These are phyloP conservation scores for Myoxocephalus aenaeus DNA, from an alignment of 2,797 vertebrate species.

Conservation along the genomic window DNA sequence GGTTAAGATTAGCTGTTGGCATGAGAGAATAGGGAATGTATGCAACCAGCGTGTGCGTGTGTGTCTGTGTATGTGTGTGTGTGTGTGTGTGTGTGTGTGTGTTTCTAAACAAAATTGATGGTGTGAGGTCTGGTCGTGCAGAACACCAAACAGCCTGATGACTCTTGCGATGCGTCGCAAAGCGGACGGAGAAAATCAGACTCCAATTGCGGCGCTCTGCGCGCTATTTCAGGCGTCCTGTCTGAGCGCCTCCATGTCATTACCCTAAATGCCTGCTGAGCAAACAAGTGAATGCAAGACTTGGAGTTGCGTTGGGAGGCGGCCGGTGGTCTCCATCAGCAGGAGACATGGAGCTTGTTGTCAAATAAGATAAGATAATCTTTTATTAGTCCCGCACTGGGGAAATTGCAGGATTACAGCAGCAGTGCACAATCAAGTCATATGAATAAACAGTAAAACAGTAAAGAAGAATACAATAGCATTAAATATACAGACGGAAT, in stretches of 20 bases:
- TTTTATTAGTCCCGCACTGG: no score
- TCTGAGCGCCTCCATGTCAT: slow-evolving; percentile 68
- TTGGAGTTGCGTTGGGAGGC: slow-evolving; percentile 42
- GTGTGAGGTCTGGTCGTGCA: slow-evolving; percentile 65
- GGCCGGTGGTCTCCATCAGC: slow-evolving; percentile 4
- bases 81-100: slow-evolving; percentile 27
- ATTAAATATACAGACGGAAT: no score
- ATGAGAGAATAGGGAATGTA: slow-evolving; percentile 24
- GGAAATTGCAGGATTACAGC: no score
- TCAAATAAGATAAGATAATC: slow-evolving; percentile 31
- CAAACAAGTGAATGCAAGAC: slow-evolving; percentile 63
- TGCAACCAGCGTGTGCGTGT: slow-evolving; percentile 32
- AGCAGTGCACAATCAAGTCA: no score
- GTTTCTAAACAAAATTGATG: slow-evolving; percentile 58
- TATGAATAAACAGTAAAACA: no score
- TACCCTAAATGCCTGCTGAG: slow-evolving; percentile 59
- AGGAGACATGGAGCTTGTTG: slow-evolving; percentile 44
- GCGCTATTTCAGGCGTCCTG: slow-evolving; percentile 59
- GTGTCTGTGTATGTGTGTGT: slow-evolving; percentile 1
- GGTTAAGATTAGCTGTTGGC: slow-evolving; percentile 45
- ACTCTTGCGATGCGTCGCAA: slow-evolving; percentile 37
- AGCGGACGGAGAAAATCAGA: slow-evolving; percentile 61
- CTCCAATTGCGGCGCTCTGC: slow-evolving; percentile 45
- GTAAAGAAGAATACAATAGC: no score
- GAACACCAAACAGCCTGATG: slow-evolving; percentile 50